Evolutionary conservation across 2,113 vertebrate species (phyloP), one percentile per base, ranked within the genome.

Genomic region (Cottus gobio): DNA sequence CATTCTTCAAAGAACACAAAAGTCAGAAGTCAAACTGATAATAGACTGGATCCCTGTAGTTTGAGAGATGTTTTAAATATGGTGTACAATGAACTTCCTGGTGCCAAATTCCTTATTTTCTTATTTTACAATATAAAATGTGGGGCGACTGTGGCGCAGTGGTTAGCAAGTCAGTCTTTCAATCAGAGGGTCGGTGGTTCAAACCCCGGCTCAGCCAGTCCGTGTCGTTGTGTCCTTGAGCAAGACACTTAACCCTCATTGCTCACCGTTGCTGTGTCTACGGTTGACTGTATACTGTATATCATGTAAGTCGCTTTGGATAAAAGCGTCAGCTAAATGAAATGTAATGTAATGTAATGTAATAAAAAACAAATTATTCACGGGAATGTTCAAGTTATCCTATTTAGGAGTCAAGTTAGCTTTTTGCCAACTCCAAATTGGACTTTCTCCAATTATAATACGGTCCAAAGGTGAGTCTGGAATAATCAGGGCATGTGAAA

Each of bases 11-110:
- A 74, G 60, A 28, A 39, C 39, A 56, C 24, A 26, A 13, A 63
- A 61, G 69, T 44, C 73, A 71, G 58, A 39, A 77, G 37, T 63
- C n/a, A n/a, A n/a, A n/a, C n/a, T n/a, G n/a, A n/a, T n/a, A n/a
- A n/a, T n/a, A n/a, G n/a, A n/a, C n/a, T n/a, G n/a, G n/a, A n/a
- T n/a, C n/a, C n/a, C n/a, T n/a, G n/a, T n/a, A n/a, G 20, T 34
- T 65, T 44, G 2, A 39, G 11, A 62, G 0, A 62, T 46, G 28
- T 70, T 72, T 69, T 2, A 50, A 0, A 50, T 28, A 54, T 36
- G 46, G 3, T 50, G 5, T 48, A 12, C 0, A 0, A 62, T 63
- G 0, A 74, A 50, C 37, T 31, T 36, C 3, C 5, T 22, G 10
- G 1, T 18, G 7, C 62, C 31, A 8, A 64, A 39, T 42, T 12